These are phyloP conservation scores for Sinotaia quadrata DNA, from an alignment of 2,888 invertebrate genomes.

Conservation along the genomic window DNA sequence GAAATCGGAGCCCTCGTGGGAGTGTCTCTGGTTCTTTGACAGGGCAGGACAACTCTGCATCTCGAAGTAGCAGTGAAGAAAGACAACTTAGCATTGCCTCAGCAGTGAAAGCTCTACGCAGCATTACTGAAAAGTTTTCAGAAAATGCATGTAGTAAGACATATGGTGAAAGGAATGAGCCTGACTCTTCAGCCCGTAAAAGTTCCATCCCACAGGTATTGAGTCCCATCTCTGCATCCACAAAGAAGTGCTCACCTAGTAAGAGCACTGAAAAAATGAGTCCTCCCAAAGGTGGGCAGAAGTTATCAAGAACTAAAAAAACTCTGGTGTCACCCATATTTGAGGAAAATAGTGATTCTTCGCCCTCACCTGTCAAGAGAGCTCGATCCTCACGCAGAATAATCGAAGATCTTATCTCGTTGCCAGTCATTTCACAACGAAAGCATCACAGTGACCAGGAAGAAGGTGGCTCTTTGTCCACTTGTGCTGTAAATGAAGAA, in stretches of 20 bases:
- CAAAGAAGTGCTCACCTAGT: constrained; percentile 23
- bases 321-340: not conserved
- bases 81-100: constrained; percentile 22
- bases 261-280: constrained; percentile 16
- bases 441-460: constrained; percentile 1
- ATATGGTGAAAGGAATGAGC: too few relatives aligned
- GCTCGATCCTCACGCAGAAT: constrained; percentile 35
- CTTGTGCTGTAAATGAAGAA: too few relatives aligned
- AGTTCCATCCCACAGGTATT: not conserved
- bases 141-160: too few relatives aligned
- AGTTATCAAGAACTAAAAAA: constrained; percentile 1
- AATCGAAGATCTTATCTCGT: constrained; percentile 33
- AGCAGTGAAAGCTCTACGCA: constrained; percentile 22
- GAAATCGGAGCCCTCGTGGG: constrained; percentile 17
- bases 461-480: too few relatives aligned
- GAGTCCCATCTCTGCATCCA: constrained; percentile 5
- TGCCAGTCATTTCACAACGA: constrained; percentile 28
- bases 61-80: constrained; percentile 4
- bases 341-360: not conserved
- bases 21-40: not conserved
- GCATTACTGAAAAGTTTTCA: constrained; percentile 21
- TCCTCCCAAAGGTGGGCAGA: constrained; percentile 1
- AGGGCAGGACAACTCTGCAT: not conserved
- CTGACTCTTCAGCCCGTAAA: too few relatives aligned
- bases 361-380: constrained; percentile 3